A percentile compares a stretch with the other conserved stretches of the same genome.
These are phyloP conservation scores for Typhlomys cinereus DNA, from an alignment of 2,113 vertebrate genomes.

Conservation along the genomic window DNA sequence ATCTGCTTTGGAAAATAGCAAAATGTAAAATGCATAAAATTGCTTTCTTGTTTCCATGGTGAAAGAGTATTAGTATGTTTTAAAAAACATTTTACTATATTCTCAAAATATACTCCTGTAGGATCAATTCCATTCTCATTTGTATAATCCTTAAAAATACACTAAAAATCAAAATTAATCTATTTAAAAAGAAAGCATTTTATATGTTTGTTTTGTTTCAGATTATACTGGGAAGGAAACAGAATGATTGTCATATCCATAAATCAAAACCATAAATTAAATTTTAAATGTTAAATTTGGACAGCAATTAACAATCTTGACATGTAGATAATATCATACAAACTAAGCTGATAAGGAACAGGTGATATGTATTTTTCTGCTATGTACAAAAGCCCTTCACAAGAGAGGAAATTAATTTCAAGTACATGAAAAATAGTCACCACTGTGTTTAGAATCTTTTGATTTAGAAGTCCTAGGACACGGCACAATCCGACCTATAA, in stretches of 20 bases:
- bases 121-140: background rate
- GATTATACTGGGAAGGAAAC: background rate
- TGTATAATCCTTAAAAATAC: background rate
- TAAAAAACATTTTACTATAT: background rate
- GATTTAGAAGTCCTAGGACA: slow-evolving; percentile 14
- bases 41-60: background rate
- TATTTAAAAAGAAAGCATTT: background rate
- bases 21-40: background rate
- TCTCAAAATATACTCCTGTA: background rate
- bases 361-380: background rate
- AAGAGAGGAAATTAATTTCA: slow-evolving; percentile 4
- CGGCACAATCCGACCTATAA: slow-evolving; percentile 41
- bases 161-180: background rate
- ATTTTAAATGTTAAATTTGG: slow-evolving; percentile 19
- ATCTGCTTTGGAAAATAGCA: background rate
- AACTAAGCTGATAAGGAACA: slow-evolving; percentile 4
- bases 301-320: slow-evolving; percentile 5
- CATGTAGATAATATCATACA: background rate
- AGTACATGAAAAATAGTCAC: background rate
- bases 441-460: slow-evolving; percentile 11
- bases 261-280: slow-evolving; percentile 23
- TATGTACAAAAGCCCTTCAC: background rate
- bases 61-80: background rate
- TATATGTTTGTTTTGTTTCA: background rate
- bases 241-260: background rate